Percentiles rank a stretch among this genome's conserved stretches.
Conservation (phyloP, 2,113 vertebrate genomes). For the Microcebus ravelobensis region DNA sequence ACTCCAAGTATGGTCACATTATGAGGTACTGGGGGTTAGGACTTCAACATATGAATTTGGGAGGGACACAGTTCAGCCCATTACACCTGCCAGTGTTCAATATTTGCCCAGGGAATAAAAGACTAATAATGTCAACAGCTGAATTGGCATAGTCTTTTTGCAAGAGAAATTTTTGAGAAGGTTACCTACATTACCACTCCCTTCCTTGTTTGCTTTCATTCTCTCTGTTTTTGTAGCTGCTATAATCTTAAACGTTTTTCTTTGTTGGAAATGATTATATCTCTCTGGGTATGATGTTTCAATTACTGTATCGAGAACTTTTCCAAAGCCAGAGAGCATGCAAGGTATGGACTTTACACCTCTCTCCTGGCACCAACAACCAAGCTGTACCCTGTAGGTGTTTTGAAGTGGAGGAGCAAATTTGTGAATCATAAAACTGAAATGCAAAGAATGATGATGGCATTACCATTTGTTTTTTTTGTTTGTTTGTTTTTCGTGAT, state of each 20-base stretch:
- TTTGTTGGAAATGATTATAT: slow-evolving; percentile 17
- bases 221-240: neutral
- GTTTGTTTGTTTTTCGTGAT: neutral
- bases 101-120: neutral
- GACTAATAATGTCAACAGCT: neutral
- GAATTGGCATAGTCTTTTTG: neutral
- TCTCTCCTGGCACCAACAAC: neutral
- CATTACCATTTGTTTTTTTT: neutral
- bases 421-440: neutral
- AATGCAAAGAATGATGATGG: neutral
- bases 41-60: neutral
- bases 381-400: neutral
- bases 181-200: neutral
- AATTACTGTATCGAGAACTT: neutral
- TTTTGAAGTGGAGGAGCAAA: neutral
- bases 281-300: neutral
- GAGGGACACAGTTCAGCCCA: neutral
- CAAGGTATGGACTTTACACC: neutral
- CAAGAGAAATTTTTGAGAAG: neutral
- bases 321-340: neutral
- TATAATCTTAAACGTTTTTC: neutral
- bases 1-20: neutral
- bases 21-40: neutral
- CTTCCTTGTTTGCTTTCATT: neutral
- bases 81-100: neutral